Evolutionary conservation across 2,113 vertebrate genomes (phyloP), one percentile per base, ranked within the genome.

Genomic region (Telmatochromis sp.): DNA sequence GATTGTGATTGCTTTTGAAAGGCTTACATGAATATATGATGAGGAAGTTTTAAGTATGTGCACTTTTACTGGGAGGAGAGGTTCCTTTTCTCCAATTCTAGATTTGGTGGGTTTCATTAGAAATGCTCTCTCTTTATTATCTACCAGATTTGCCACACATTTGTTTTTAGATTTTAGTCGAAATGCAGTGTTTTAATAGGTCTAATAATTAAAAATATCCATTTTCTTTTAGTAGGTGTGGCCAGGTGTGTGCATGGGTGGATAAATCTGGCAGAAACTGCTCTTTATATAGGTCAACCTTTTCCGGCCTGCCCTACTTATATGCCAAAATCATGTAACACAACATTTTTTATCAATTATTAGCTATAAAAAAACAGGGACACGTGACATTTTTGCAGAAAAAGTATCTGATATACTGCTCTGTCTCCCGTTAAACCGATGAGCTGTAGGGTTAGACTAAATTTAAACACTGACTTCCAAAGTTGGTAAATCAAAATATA

Each of bases 101-200:
- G 68, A 47, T 45, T 73, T 28, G 13, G 13, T 26, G 40, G 21
- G 4, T 45, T 26, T 47, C 4, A 65, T 65, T 65, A n/a, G 15
- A 63, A 71, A 42, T 42, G n/a, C 65, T 73, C 6, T 19, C 23
- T 75, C 9, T 28, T 11, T 75, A 28, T 47, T 10, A 7, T 47
- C 40, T 28, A 0, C 23, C 14, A 73, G 21, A 45, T 73, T 26
- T 73, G 37, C 1, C 21, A 26, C 37, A 63, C 31, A 1, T 63
- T 35, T 63, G 9, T 50, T 47, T 17, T 35, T 7, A 2, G 0
- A 28, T 19, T 7, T 47, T 17, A 0, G 42, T 75, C 0, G 0
- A 47, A 75, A 28, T 19, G 14, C 15, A 15, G 3, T 50, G 17
- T 75, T 50, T 31, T 75, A 7, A 7, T 40, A 68, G 8, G 6